These are phyloP conservation scores for Pitangus sulphuratus DNA, from an alignment of 2,797 vertebrate species.

Conservation along the genomic window DNA sequence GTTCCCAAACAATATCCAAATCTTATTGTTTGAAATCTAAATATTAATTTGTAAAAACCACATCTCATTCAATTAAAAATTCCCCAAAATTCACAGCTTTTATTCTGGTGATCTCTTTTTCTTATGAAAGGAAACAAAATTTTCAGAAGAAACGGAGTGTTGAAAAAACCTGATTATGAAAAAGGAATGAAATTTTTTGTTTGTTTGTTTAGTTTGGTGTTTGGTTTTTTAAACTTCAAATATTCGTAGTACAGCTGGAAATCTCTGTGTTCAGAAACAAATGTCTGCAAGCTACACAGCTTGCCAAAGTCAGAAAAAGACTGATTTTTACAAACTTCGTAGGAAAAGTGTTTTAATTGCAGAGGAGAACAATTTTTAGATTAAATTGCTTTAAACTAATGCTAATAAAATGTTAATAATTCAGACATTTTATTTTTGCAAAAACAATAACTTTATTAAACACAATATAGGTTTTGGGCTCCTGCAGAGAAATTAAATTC, in stretches of 20 bases:
- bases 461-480: not conserved
- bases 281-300: not conserved
- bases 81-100: not conserved
- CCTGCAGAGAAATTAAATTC: not conserved
- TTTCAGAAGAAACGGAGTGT: rapidly evolving
- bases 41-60: not conserved
- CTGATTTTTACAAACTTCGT: not conserved
- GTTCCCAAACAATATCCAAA: not conserved
- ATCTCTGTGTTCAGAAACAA: not conserved
- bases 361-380: not conserved
- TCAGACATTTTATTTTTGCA: not conserved
- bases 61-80: not conserved
- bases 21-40: not conserved
- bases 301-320: not conserved
- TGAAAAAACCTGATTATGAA: not conserved
- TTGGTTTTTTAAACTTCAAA: not conserved
- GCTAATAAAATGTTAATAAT: not conserved
- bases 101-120: not conserved
- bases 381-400: not conserved
- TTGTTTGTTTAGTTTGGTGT: not conserved
- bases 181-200: rapidly evolving
- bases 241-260: not conserved
- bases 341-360: not conserved
- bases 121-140: not conserved
- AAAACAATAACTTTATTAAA: not conserved